Percentiles rank a stretch among this genome's conserved stretches.
These are phyloP conservation scores for Nothoprocta pentlandii DNA, from an alignment of 2,113 vertebrate genomes.

Conservation along the genomic window DNA sequence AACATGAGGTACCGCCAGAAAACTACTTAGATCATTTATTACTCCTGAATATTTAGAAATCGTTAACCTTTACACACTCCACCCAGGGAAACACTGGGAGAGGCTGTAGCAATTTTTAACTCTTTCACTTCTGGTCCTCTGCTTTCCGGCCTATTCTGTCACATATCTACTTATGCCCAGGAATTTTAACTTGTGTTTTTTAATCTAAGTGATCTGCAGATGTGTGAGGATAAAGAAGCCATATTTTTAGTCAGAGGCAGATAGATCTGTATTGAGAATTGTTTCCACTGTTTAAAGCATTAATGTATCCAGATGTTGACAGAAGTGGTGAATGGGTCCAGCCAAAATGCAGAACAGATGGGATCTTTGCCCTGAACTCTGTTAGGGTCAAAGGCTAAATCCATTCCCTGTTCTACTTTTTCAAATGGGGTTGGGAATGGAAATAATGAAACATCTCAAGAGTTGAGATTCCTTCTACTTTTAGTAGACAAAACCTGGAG, in stretches of 20 bases:
- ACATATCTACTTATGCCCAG: neutral
- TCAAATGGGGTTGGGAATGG: constrained; percentile 19
- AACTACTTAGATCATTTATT: constrained; percentile 73
- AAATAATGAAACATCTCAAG: constrained; percentile 29
- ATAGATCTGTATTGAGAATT: neutral
- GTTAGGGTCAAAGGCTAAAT: constrained; percentile 34
- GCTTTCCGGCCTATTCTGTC: neutral
- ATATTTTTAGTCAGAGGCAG: neutral
- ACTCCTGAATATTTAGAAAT: constrained; percentile 74
- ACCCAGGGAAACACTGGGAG: constrained; percentile 53
- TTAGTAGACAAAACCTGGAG: neutral
- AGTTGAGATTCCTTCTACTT: neutral
- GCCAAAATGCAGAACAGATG: constrained; percentile 57
- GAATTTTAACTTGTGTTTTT: neutral
- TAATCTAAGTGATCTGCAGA: neutral
- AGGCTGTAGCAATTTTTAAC: constrained; percentile 49
- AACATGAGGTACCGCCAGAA: constrained; percentile 71
- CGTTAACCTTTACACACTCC: constrained; percentile 71
- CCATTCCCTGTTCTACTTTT: constrained; percentile 22
- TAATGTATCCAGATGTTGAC: constrained; percentile 17
- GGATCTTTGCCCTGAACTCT: constrained; percentile 46
- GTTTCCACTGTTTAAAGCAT: constrained; percentile 18
- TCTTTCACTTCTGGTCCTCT: neutral
- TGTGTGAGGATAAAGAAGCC: neutral
- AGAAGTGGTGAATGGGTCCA: constrained; percentile 24